These are phyloP conservation scores for Anisognathus igniventris DNA, from an alignment of 2,797 vertebrate species.

Conservation along the genomic window DNA sequence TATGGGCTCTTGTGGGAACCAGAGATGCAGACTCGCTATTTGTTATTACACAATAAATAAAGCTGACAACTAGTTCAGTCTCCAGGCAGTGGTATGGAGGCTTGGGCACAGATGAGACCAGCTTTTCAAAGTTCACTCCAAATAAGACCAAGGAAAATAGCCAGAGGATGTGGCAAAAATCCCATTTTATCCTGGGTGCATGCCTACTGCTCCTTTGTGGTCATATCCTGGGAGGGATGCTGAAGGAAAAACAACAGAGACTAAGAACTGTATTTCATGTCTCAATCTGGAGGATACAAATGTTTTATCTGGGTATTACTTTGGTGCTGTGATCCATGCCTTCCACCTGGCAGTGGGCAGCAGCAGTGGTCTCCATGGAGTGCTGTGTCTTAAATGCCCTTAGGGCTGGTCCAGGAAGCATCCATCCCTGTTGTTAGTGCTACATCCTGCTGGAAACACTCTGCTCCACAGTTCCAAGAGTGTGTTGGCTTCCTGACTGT, in stretches of 20 bases:
- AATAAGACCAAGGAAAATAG: neutral
- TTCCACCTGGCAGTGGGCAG: neutral
- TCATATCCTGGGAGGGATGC: neutral
- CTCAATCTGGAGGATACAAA: neutral
- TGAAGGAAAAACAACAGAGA: neutral
- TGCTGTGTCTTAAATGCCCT: neutral
- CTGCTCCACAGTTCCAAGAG: neutral
- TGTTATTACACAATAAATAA: conserved; percentile 6
- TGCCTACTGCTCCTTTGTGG: neutral
- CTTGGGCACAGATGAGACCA: neutral
- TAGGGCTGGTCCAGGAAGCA: neutral
- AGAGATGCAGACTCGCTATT: neutral
- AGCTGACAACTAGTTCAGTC: neutral
- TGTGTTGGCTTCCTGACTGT: neutral
- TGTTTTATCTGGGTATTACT: neutral
- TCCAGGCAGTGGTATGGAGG: neutral
- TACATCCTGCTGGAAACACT: neutral
- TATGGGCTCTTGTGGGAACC: neutral
- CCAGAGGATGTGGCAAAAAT: neutral
- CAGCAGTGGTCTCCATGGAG: neutral
- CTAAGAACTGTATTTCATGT: neutral
- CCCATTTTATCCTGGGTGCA: neutral
- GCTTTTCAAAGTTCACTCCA: neutral
- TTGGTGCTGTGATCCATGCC: neutral
- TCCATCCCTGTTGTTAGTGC: neutral